Conservation (phyloP, 2,797 vertebrate species). For the Melanotaenia pygmaea region DNA sequence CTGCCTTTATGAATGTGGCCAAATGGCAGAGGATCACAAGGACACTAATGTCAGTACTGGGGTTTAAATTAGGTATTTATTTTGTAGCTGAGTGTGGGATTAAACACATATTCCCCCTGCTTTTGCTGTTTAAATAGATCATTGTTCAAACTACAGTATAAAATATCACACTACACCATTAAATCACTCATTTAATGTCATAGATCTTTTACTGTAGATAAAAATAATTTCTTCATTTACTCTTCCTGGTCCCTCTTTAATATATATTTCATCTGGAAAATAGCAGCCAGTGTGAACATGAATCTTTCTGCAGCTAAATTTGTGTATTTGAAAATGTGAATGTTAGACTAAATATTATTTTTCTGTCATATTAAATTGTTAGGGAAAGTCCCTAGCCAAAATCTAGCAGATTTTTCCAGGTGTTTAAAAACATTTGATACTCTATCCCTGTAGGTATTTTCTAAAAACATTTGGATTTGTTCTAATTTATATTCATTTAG, state of each 20-base stretch:
- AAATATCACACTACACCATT: slow-evolving; percentile 1
- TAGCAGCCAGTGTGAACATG: too few relatives aligned
- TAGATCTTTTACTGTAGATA: not conserved
- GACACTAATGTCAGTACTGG: not conserved
- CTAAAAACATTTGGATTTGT: too few relatives aligned
- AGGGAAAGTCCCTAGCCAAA: not conserved
- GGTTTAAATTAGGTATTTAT: not conserved
- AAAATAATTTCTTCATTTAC: not conserved
- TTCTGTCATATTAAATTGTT: not conserved
- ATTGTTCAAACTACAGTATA: slow-evolving; percentile 5
- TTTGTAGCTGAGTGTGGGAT: not conserved
- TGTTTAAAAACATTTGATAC: too few relatives aligned
- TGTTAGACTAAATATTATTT: not conserved
- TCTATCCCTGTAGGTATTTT: too few relatives aligned
- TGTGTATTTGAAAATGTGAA: not conserved
- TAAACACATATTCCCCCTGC: not conserved
- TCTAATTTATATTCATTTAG: too few relatives aligned
- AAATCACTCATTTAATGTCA: not conserved
- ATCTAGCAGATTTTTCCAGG: not conserved
- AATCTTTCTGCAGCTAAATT: too few relatives aligned
- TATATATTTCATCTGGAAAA: too few relatives aligned
- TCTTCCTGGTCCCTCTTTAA: not conserved
- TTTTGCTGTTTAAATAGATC: not conserved
- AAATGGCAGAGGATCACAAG: not conserved
- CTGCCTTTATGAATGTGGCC: not conserved